A percentile compares a stretch with the other conserved stretches of the same genome.
Evolutionary conservation across 2,797 vertebrate genomes (phyloP).

Genomic region (Halcyon badia): DNA sequence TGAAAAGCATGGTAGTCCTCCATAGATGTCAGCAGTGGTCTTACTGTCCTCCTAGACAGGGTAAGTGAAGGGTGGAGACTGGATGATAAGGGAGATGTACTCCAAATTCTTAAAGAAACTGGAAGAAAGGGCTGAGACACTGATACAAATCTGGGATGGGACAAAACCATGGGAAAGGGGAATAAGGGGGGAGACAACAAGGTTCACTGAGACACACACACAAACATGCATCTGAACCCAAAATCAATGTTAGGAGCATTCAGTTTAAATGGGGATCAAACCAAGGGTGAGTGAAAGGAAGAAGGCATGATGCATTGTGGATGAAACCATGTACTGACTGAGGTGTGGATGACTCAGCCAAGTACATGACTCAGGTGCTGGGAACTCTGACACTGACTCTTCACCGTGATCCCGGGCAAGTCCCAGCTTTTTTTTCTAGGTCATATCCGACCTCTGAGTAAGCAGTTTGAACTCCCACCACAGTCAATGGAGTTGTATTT

Average conservation of each 20-base stretch:
- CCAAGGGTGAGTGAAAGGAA: neutral
- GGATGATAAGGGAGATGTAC: neutral
- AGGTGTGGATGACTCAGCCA: slow-evolving; percentile 14
- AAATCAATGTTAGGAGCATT: neutral
- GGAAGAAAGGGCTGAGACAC: neutral
- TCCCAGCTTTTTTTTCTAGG: slow-evolving; percentile 17
- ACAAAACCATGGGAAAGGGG: neutral
- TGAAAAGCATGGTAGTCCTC: neutral
- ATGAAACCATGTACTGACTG: neutral
- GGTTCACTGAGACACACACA: neutral
- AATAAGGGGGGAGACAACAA: neutral
- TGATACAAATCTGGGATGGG: neutral
- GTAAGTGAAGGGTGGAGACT: neutral
- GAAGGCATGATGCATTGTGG: neutral
- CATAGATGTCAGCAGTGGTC: neutral
- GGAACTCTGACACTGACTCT: slow-evolving; percentile 22
- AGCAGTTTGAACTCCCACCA: neutral
- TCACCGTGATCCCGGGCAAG: neutral
- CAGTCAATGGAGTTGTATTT: neutral
- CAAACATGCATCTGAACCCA: neutral
- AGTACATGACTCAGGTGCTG: slow-evolving; percentile 52
- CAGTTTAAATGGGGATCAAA: neutral
- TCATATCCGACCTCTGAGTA: neutral
- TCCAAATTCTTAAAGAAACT: neutral
- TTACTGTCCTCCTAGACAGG: neutral